Evolutionary conservation across 1,140 invertebrate genomes (phyloP).

Genomic region (Conopomorpha cramerella): DNA sequence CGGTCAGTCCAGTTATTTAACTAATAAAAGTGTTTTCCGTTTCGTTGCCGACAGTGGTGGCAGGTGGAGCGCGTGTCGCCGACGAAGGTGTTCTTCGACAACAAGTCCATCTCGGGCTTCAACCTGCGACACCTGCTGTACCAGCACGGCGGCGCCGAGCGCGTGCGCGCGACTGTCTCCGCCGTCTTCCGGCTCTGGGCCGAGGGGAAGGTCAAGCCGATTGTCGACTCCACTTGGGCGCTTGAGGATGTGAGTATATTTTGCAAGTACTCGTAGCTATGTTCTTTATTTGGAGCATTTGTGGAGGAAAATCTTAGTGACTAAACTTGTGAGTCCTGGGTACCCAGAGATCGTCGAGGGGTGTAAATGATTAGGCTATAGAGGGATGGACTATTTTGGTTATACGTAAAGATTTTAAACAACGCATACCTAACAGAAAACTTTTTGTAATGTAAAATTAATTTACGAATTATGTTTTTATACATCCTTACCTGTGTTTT

Average conservation of each 20-base stretch:
- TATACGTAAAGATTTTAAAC: too few species aligned
- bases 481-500: too few species aligned
- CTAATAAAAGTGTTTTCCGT: slow-evolving; percentile 1
- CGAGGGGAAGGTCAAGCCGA: slow-evolving; percentile 78
- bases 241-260: slow-evolving; percentile 78
- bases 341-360: too few species aligned
- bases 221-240: slow-evolving; percentile 84
- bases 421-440: too few species aligned
- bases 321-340: too few species aligned
- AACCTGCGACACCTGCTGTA: slow-evolving; percentile 84
- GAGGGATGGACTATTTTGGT: too few species aligned
- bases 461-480: too few species aligned
- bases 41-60: slow-evolving; percentile 84
- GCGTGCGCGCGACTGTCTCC: slow-evolving; percentile 70
- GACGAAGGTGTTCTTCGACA: slow-evolving; percentile 87
- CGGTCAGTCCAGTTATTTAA: not conserved
- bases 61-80: slow-evolving; percentile 89
- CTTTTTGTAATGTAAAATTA: too few species aligned
- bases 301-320: too few species aligned
- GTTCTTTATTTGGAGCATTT: too few species aligned
- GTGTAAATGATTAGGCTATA: too few species aligned
- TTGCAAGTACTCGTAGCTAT: too few species aligned
- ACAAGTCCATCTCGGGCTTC: slow-evolving; percentile 81
- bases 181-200: slow-evolving; percentile 77
- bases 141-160: slow-evolving; percentile 75